These are phyloP conservation scores for Apis florea DNA, from an alignment of 1,140 invertebrate species.

Conservation along the genomic window DNA sequence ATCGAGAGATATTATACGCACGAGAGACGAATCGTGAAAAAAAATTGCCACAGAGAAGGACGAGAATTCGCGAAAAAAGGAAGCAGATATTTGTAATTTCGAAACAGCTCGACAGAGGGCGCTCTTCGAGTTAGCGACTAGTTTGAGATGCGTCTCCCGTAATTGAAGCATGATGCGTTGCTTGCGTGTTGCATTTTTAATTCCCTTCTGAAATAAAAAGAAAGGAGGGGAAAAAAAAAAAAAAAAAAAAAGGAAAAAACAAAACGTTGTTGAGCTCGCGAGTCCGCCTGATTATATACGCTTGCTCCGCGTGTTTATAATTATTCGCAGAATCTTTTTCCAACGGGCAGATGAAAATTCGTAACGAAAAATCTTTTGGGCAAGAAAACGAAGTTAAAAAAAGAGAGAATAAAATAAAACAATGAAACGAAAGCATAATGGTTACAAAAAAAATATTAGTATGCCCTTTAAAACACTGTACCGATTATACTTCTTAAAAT, in stretches of 20 bases:
- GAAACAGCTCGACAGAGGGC: neutral
- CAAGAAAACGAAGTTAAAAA: neutral
- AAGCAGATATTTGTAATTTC: slow-evolving; percentile 10
- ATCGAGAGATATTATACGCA: too few species aligned
- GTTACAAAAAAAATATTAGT: too few species aligned
- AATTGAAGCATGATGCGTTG: slow-evolving; percentile 42
- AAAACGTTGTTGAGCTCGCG: slow-evolving; percentile 28
- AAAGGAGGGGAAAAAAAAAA: neutral
- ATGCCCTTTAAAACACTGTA: too few species aligned
- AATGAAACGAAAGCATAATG: neutral
- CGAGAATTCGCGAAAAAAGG: neutral
- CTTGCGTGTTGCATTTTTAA: slow-evolving; percentile 40
- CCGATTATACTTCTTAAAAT: too few species aligned
- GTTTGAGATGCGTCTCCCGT: slow-evolving; percentile 27
- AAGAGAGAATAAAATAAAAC: neutral
- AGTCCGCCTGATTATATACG: slow-evolving; percentile 34
- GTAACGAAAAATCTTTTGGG: neutral
- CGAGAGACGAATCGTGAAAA: neutral
- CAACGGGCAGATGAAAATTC: neutral
- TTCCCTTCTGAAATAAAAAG: neutral
- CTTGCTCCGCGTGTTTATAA: slow-evolving; percentile 29
- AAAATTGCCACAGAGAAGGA: neutral
- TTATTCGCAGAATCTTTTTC: slow-evolving; percentile 8
- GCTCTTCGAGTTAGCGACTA: neutral
- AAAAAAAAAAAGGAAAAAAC: neutral